Base-by-base conservation (phyloP, 2,797 vertebrate genomes). In the Coregonus sp. region DNA sequence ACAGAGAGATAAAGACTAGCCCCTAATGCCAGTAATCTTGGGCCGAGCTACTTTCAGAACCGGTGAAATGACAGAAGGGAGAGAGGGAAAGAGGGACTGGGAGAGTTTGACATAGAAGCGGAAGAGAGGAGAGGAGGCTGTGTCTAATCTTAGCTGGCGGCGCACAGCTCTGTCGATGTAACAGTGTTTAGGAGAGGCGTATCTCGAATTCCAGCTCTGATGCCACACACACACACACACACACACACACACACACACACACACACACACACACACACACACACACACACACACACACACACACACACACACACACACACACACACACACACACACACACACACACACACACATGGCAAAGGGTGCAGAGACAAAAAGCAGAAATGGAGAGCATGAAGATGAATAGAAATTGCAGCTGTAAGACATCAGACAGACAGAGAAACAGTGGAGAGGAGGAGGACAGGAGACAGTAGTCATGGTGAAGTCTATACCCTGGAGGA, bases 311-410 rank as follows among this genome's bases (percentile, higher is more conserved):
- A 71, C 70, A 71, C 18, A 4, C 70, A 70, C 37, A 50, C 37
- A 25, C 37, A 50, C 20, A 52, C 56, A 63, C 15, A 37, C 35
- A 69, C 11, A 61, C 35, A 76, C 25, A 33, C 74, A 68, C 20
- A 54, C 15, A 33, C 84, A 82, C 50, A 75, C 54, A 14, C 75
- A 85, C 76, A 74, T 81, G 86, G 89, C 80, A 80, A 85, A 83
- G 85, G 84, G 87, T 87, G 89, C 90, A 81, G 89, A 86, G 88
- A 89, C 89, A 83, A 82, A 20, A 33, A 54, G 50, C 16, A 33
- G 51, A 5, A 35, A 9, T 86, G 86, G 87, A 85, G 89, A 47
- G 9, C 11, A 47, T 79, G 80, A 80, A 88, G 88, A 90, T 85
- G 79, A 85, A 85, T 81, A 88, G 80, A 84, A 86, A 78, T 81